Evolutionary conservation across 2,797 vertebrate genomes (phyloP).

Genomic region (Gobionotothen gibberifrons): DNA sequence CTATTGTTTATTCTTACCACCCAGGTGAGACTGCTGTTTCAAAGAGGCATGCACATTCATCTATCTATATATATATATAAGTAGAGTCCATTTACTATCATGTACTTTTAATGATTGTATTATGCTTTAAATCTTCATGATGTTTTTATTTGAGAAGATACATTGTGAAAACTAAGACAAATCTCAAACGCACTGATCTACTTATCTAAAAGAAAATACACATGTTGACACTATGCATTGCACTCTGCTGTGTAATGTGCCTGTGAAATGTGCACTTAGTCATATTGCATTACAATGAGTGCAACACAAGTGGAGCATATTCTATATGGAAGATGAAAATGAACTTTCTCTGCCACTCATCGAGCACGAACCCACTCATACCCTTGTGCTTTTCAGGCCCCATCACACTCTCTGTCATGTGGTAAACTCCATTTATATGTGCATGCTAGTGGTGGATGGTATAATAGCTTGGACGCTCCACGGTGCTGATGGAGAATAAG

Average conservation of each 20-base stretch:
- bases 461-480: conserved; percentile 57
- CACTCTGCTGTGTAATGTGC: conserved; percentile 41
- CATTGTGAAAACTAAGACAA: conserved; percentile 14
- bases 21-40: conserved; percentile 28
- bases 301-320: conserved; percentile 48
- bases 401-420: conserved; percentile 65
- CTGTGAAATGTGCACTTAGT: conserved; percentile 55
- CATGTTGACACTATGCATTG: conserved; percentile 46
- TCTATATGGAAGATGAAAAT: conserved; percentile 56
- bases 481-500: conserved; percentile 67
- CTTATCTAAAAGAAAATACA: conserved; percentile 33
- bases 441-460: conserved; percentile 57
- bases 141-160: conserved; percentile 32
- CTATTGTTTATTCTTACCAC: conserved; percentile 57
- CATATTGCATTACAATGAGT: conserved; percentile 50
- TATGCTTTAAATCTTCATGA: conserved; percentile 40
- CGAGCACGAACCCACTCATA: conserved; percentile 58
- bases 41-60: conserved; percentile 39
- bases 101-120: conserved; percentile 54
- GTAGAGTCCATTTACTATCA: conserved; percentile 10
- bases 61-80: background rate
- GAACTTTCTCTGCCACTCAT: conserved; percentile 56
- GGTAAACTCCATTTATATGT: conserved; percentile 70
- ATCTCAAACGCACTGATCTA: conserved; percentile 28
- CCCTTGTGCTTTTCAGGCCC: conserved; percentile 63